Evolutionary conservation across 2,888 invertebrate species (phyloP).

Genomic region (Seladonia tumulorum): DNA sequence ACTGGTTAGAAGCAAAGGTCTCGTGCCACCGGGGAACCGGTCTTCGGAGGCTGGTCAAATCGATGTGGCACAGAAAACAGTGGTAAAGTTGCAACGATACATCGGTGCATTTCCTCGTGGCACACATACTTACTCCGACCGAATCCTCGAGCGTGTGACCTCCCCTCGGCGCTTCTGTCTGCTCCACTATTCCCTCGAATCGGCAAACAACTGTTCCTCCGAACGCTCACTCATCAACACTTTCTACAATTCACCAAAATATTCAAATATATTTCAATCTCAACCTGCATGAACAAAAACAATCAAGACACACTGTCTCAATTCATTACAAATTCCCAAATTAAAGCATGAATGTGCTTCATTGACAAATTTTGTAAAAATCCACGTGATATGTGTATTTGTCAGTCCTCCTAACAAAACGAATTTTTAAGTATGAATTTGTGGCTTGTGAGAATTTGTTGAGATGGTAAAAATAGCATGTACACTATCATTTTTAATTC

Average conservation of each 20-base stretch:
- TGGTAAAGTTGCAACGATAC: slow-evolving; percentile 46
- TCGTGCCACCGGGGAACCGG: slow-evolving; percentile 64
- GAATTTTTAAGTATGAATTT: too few species aligned
- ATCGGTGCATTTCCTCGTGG: slow-evolving; percentile 35
- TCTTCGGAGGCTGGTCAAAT: slow-evolving; percentile 44
- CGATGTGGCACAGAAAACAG: slow-evolving; percentile 59
- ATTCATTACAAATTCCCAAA: too few species aligned
- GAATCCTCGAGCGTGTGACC: not conserved
- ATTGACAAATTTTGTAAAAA: too few species aligned
- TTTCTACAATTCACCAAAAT: not conserved
- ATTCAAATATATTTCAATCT: too few species aligned
- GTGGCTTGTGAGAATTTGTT: too few species aligned
- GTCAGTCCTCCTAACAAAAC: too few species aligned
- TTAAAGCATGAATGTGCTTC: too few species aligned
- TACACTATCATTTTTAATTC: too few species aligned
- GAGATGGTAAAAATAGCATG: too few species aligned
- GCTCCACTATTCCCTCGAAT: not conserved
- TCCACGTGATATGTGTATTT: too few species aligned
- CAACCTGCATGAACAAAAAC: not conserved
- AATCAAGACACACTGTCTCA: not conserved
- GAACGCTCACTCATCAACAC: not conserved
- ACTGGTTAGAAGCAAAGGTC: slow-evolving; percentile 30
- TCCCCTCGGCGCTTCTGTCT: not conserved
- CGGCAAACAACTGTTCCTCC: not conserved
- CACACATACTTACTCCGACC: slow-evolving; percentile 43